Evolutionary conservation across 1,140 invertebrate species (phyloP).

Genomic region (Cydia pomonella): DNA sequence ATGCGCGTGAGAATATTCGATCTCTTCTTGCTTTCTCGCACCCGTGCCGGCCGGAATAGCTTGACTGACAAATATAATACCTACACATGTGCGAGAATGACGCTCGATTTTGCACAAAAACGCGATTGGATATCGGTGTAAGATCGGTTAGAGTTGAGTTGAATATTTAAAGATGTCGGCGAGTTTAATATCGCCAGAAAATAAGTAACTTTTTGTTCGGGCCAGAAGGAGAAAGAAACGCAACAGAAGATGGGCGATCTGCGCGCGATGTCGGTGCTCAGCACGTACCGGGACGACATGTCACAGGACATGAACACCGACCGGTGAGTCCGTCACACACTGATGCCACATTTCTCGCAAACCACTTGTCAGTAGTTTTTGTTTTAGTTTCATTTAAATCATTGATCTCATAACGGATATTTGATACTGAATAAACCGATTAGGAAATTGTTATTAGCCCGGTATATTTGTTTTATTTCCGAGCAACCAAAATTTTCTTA

Average conservation of each 20-base stretch:
- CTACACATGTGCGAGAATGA: too few species aligned
- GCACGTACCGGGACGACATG: conserved; percentile 75
- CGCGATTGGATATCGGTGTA: not conserved
- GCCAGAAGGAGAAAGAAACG: conserved; percentile 68
- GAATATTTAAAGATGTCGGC: not conserved
- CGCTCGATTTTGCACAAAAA: too few species aligned
- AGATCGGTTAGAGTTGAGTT: not conserved
- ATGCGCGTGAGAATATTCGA: too few species aligned
- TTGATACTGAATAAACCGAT: not conserved
- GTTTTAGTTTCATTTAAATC: not conserved
- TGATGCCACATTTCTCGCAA: conserved; percentile 33
- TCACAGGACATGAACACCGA: conserved; percentile 80
- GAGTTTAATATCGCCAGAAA: not conserved
- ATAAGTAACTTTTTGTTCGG: conserved; percentile 47
- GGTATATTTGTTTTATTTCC: not conserved
- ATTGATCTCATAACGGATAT: conserved; percentile 3
- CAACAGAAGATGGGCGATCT: conserved; percentile 67
- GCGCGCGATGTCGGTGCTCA: conserved; percentile 77
- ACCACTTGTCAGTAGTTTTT: not conserved
- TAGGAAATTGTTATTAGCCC: not conserved
- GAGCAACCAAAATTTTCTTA: not conserved
- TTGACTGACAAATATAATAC: too few species aligned
- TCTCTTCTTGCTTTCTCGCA: too few species aligned
- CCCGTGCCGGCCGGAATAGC: too few species aligned
- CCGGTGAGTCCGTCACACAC: conserved; percentile 63